Evolutionary conservation across 2,113 vertebrate genomes (phyloP), one percentile per base, ranked within the genome.

Genomic region (Nymphicus hollandicus): DNA sequence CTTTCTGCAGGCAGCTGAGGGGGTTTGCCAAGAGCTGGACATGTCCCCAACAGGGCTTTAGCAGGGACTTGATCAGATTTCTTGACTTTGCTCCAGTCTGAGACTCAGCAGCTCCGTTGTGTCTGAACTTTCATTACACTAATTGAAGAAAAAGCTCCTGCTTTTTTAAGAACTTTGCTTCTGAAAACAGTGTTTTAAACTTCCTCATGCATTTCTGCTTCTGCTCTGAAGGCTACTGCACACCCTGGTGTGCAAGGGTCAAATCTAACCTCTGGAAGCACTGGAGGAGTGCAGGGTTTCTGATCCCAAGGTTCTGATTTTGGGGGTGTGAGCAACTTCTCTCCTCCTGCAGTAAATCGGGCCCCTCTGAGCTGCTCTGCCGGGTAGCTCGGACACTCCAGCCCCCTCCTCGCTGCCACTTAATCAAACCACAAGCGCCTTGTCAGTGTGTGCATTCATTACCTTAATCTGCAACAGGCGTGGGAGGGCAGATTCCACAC

Each of bases 401-500:
- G 43, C 28, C 33, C 27, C 17, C 10, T 55, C 65, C 55, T 76
- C 6, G 4, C 33, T 4, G 3, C n/a, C 73, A 49, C 49, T 81
- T 41, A 11, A 64, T 74, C 58, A 56, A 77, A 41, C 25, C 37
- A 64, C 1, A 2, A 63, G 47, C 0, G 3, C n/a, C 43, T 56
- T 84, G 35, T 39, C 50, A 92, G 72, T 0, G 1, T 17, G 16
- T 60, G 27, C 77, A 74, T 68, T 91, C 88, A 64, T 91, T 64
- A 43, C 72, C 56, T 63, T 68, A 84, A 87, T 74, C 77, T 95
- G 89, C 47, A 81, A 31, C 55, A 12, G 11, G 18, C 74, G 93
- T 95, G 56, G 93, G 86, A 84, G 24, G 72, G 33, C 35, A 64
- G 24, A 95, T 92, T 91, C 95, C 93, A 65, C 50, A 41, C 44